Evolutionary conservation across 1,140 invertebrate genomes (phyloP), one percentile per base, ranked within the genome.

Genomic region (Acyrthosiphon pisum): DNA sequence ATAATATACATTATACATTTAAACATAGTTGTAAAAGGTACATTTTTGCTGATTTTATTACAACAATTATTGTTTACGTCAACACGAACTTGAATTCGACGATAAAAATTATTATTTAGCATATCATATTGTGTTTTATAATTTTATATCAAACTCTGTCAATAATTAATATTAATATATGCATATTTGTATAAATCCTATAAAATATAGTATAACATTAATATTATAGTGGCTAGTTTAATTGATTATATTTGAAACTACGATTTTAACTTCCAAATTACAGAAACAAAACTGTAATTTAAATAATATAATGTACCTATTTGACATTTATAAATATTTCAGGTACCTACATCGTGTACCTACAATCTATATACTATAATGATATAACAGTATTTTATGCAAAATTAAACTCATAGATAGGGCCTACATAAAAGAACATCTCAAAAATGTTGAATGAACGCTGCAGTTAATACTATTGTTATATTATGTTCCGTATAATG

Each of bases 381-480:
- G 44, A 26, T 35, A 35, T 35, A 87, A 88, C 46, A 46, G 86
- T 88, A 48, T 88, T 50, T 48, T 88, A 88, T 50, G 86, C 18
- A 11, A 88, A 88, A 88, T n/a, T 88, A 35, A n/a, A 86, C 41
- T 88, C 46, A n/a, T 88, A n/a, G 14, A 48, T 46, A 84, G 41
- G 4, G 0, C 18, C 35, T 18, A 6, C 30, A 86, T 41, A 30
- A 44, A 30, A 35, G 2, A 48, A 48, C 30, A 88, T 48, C 30
- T 46, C 35, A 50, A 88, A 35, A 7, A 35, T 23, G 7, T n/a
- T 48, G 2, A 50, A 88, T n/a, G n/a, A 20, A n/a, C 18, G 44
- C 11, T 41, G 23, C 30, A 30, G 11, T n/a, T 7, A 8, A 87
- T 87, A 7, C 30, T 87, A 48, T 46, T 48, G 1, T 26, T 48